Conservation (phyloP, 2,888 invertebrate species). For the Elegia similella region DNA sequence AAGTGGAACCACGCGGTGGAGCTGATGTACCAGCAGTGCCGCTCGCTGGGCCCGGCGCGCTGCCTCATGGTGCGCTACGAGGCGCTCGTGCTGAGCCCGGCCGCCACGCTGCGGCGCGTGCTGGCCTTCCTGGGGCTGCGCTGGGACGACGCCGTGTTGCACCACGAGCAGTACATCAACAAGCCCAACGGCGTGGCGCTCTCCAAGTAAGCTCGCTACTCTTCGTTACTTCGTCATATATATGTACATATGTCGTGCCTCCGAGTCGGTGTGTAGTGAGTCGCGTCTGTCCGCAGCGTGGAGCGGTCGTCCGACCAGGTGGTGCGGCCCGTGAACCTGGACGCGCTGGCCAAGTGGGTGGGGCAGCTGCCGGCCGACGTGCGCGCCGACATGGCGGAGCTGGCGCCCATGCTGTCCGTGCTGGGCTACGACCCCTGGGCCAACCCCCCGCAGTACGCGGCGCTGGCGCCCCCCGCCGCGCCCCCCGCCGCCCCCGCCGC, state of each 20-base stretch:
- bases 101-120: slow-evolving; percentile 92
- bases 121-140: slow-evolving; percentile 94
- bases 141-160: slow-evolving; percentile 97
- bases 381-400: slow-evolving; percentile 93
- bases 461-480: slow-evolving; percentile 38
- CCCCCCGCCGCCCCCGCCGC: slow-evolving; percentile 29
- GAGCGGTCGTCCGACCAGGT: slow-evolving; percentile 99
- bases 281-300: slow-evolving; percentile 83
- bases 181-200: slow-evolving; percentile 96
- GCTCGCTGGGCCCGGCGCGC: slow-evolving; percentile 86
- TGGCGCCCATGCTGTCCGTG: slow-evolving; percentile 96
- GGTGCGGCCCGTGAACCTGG: slow-evolving; percentile 98
- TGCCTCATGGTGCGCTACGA: slow-evolving; percentile 98
- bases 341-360: slow-evolving; percentile 96
- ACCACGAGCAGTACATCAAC: slow-evolving; percentile 98
- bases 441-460: slow-evolving; percentile 97
- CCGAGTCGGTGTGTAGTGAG: too few relatives aligned
- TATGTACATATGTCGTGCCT: too few relatives aligned
- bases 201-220: slow-evolving; percentile 88
- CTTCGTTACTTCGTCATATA: too few relatives aligned
- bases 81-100: slow-evolving; percentile 97
- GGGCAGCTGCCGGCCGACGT: slow-evolving; percentile 95
- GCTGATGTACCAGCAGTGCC: slow-evolving; percentile 96
- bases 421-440: slow-evolving; percentile 97
- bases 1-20: slow-evolving; percentile 99